These are phyloP conservation scores for Pseudanteris insignis DNA, from an alignment of 2,888 invertebrate genomes.

Conservation along the genomic window DNA sequence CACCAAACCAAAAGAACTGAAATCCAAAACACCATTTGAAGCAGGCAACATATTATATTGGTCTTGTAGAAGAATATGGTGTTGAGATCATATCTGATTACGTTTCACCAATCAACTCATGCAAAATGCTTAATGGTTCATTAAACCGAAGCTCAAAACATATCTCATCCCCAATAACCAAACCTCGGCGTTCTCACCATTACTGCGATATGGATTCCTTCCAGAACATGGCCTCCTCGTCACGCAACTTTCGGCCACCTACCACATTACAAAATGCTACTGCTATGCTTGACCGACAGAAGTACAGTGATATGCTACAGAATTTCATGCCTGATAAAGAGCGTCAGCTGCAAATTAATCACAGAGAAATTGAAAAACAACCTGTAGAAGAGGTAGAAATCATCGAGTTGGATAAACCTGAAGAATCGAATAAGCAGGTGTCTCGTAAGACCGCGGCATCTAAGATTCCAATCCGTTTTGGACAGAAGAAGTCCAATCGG, in stretches of 20 bases:
- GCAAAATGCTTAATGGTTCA: conserved; percentile 41
- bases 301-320: conserved; percentile 55
- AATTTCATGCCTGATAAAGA: conserved; percentile 47
- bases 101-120: no score
- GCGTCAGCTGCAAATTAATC: conserved; percentile 45
- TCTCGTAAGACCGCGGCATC: neutral
- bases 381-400: conserved; percentile 48
- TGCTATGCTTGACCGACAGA: conserved; percentile 51
- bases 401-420: conserved; percentile 53
- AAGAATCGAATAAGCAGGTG: neutral
- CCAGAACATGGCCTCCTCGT: conserved; percentile 3
- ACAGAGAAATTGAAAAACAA: conserved; percentile 31
- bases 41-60: no score
- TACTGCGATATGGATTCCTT: conserved; percentile 6
- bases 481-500: no score
- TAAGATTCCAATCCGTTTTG: neutral
- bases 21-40: no score
- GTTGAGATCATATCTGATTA: conserved; percentile 45
- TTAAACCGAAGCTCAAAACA: conserved; percentile 1
- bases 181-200: neutral
- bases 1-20: no score
- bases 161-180: neutral
- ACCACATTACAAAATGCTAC: conserved; percentile 49
- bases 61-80: conserved; percentile 49
- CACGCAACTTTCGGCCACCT: conserved; percentile 25